Evolutionary conservation across 2,888 invertebrate species (phyloP).

Genomic region (Drosophila peninsularis): DNA sequence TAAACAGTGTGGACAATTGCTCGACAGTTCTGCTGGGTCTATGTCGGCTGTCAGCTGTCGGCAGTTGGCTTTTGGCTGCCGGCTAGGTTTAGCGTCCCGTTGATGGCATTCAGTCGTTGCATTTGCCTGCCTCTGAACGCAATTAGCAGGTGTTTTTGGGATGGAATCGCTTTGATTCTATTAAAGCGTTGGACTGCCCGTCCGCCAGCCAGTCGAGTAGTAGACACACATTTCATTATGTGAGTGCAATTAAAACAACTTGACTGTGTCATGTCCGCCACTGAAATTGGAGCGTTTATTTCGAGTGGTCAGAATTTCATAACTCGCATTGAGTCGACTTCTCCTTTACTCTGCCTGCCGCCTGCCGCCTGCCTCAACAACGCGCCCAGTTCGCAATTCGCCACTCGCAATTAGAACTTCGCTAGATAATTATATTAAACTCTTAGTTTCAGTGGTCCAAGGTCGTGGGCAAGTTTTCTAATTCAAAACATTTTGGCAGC

Average conservation of each 20-base stretch:
- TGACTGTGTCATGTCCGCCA: constrained; percentile 66
- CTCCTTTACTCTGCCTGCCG: constrained; percentile 12
- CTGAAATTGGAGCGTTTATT: constrained; percentile 55
- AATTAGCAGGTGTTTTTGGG: constrained; percentile 55
- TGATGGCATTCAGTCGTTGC: constrained; percentile 10
- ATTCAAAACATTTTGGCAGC: constrained; percentile 6
- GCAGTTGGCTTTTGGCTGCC: background rate
- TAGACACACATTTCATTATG: constrained; percentile 50
- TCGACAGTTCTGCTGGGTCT: constrained; percentile 36
- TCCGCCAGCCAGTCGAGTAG: background rate
- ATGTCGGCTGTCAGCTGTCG: background rate
- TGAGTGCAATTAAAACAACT: constrained; percentile 64
- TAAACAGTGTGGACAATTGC: constrained; percentile 35
- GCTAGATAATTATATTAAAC: constrained; percentile 22
- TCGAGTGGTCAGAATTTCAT: constrained; percentile 55
- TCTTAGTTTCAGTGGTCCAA: constrained; percentile 39
- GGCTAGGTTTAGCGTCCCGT: constrained; percentile 12
- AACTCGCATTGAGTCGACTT: constrained; percentile 20
- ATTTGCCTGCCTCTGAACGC: constrained; percentile 38
- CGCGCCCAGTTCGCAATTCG: constrained; percentile 10
- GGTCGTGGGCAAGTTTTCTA: constrained; percentile 39
- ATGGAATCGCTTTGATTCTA: constrained; percentile 55
- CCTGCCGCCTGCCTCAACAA: constrained; percentile 14
- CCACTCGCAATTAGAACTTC: constrained; percentile 15
- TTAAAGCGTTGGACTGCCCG: constrained; percentile 12